Evolutionary conservation across 35 echinoderm and acorn worm species (phyloP), one percentile per base, ranked within the genome.

Genomic region (Heliocidaris tuberculata): DNA sequence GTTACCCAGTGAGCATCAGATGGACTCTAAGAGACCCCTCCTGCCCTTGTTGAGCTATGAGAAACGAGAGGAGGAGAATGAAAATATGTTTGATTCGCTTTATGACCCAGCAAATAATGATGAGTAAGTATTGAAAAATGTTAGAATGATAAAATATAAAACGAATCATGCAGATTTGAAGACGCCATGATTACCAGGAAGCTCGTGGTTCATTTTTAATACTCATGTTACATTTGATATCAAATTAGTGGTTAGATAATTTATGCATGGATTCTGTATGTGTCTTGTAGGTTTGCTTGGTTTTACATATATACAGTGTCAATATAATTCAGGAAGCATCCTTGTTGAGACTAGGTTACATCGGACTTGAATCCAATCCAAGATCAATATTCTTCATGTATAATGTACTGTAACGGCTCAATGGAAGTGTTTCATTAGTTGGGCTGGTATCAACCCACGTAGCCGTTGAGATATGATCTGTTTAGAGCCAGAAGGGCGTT

Each of bases 71-170:
- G 98, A 99, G 30, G 52, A 88, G 9, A 48, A 94, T 21, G 94
- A 95, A 48, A 93, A 87, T 70, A 92, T 95, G 88, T 93, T 97
- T 95, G 96, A 97, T 27, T 88, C 97, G 30, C 94, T 99, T 16
- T 98, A 98, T 95, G 97, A 98, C 21, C 52, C 90, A 60, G 97
- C 97, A 65, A 98, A 98, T 90, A 98, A 94, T 52, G 95, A 95
- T 85, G 97, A 98, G 97, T 98, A 95, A 98, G 97, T 98, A 61
- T 85, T 0, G 31, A 78, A 27, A 27, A n/a, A 0, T n/a, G 8
- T 71, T 71, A 21, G 6, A 0, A 78, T 78, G 65, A 24, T 21
- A 48, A 2, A 71, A 42, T 42, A 3, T 42, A 42, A 42, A 42
- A 42, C 35, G 3, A 42, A 42, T 0, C 35, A 42, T 42, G 35